These are phyloP conservation scores for Lophura nycthemera DNA, from an alignment of 2,113 vertebrate genomes.

Conservation along the genomic window DNA sequence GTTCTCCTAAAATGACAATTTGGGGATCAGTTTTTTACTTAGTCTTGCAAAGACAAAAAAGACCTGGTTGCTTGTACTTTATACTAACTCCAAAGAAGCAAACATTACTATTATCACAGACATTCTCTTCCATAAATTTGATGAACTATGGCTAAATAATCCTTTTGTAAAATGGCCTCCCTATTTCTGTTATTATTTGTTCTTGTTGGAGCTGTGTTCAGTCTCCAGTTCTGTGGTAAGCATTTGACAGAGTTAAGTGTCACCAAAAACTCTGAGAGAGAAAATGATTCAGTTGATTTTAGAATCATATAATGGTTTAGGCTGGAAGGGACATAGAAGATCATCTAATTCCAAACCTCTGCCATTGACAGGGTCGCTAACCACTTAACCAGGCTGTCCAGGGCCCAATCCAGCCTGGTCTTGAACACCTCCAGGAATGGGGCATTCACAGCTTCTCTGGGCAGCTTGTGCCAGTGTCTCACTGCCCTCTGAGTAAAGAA, in stretches of 20 bases:
- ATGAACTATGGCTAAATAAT: background rate
- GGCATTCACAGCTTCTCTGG: too few species aligned
- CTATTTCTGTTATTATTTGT: background rate
- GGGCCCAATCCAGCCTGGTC: too few species aligned
- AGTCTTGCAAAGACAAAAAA: fast-evolving
- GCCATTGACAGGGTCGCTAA: too few species aligned
- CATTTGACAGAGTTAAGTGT: background rate
- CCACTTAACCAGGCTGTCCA: too few species aligned
- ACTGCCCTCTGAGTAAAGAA: too few species aligned
- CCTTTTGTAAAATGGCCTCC: background rate
- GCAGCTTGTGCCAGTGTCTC: too few species aligned
- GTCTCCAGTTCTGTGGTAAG: background rate
- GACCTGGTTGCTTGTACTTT: background rate
- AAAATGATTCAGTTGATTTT: background rate
- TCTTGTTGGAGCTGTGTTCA: background rate
- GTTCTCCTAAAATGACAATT: background rate
- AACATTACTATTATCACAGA: background rate
- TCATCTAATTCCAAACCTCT: too few species aligned
- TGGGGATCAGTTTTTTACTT: background rate
- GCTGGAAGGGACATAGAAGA: too few species aligned
- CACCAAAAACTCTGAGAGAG: background rate
- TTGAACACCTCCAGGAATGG: too few species aligned
- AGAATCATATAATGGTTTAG: too few species aligned
- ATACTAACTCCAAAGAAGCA: background rate
- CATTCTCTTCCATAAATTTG: background rate